phyloP scores from a whole-genome alignment of 2,797 vertebrate genomes.

The Cryptoprocta ferox region DNA sequence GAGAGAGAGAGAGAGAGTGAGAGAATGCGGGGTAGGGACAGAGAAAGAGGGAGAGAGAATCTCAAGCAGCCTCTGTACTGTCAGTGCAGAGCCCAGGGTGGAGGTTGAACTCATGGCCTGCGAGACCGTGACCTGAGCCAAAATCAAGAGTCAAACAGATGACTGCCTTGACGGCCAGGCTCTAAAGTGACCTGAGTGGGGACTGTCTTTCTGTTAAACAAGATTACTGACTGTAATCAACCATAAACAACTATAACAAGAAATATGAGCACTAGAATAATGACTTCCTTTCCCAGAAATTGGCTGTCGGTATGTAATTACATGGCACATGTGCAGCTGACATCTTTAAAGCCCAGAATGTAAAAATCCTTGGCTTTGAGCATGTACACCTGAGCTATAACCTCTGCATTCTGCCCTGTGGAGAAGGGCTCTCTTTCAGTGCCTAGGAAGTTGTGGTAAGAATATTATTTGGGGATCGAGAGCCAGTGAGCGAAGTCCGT shows the following conservation, averaged over 20 bases:
- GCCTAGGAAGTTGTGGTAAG: background rate
- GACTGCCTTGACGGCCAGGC: background rate
- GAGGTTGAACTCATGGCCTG: too few species aligned
- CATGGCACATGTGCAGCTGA: background rate
- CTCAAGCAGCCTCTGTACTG: too few species aligned
- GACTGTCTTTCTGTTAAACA: slow-evolving; percentile 61
- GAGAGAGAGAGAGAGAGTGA: too few species aligned
- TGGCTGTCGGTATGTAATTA: slow-evolving; percentile 14
- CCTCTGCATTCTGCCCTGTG: background rate
- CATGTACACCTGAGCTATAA: slow-evolving; percentile 25
- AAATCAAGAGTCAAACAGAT: background rate
- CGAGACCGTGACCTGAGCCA: too few species aligned
- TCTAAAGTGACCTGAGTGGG: slow-evolving; percentile 26
- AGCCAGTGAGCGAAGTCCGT: slow-evolving; percentile 35
- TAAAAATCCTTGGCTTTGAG: slow-evolving; percentile 41
- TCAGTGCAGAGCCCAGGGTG: too few species aligned
- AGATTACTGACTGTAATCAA: slow-evolving; percentile 51
- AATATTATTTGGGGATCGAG: slow-evolving; percentile 21
- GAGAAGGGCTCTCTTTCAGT: slow-evolving; percentile 37
- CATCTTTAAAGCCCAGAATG: slow-evolving; percentile 28
- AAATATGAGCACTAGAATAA: slow-evolving; percentile 26
- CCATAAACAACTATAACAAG: slow-evolving; percentile 37
- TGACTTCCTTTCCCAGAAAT: slow-evolving; percentile 54
- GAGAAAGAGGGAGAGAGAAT: too few species aligned
- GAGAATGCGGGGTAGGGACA: too few species aligned